Conservation (phyloP, 2,888 invertebrate genomes). For the Tenthredo mesomela region DNA sequence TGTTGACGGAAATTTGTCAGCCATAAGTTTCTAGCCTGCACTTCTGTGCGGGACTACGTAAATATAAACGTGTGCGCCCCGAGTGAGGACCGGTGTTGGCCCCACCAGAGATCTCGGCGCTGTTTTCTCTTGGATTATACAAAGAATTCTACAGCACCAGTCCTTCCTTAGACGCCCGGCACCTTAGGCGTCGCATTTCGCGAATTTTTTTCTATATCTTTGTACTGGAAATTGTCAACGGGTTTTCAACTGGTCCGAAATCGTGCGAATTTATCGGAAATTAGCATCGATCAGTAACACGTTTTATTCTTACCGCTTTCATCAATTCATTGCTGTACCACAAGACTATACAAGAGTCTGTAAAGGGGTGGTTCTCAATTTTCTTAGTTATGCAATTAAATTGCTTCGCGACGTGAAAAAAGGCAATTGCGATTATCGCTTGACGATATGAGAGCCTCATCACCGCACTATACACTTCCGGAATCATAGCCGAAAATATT, state of each 20-base stretch:
- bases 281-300: slow-evolving; percentile 10
- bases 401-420: not conserved
- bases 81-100: slow-evolving; percentile 45
- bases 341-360: not conserved
- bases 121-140: slow-evolving; percentile 65
- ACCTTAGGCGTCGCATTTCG: slow-evolving; percentile 53
- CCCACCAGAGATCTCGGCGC: slow-evolving; percentile 46
- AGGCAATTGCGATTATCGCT: not conserved
- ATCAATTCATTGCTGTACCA: not conserved
- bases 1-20: slow-evolving; percentile 20
- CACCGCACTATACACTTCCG: not conserved
- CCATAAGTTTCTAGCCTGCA: slow-evolving; percentile 32
- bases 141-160: slow-evolving; percentile 61
- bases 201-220: slow-evolving; percentile 6
- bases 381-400: not conserved
- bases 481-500: not conserved
- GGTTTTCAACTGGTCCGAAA: slow-evolving; percentile 28
- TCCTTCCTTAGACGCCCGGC: slow-evolving; percentile 62
- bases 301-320: slow-evolving; percentile 20
- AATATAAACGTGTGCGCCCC: slow-evolving; percentile 48
- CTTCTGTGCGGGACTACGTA: slow-evolving; percentile 34
- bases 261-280: not conserved
- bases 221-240: not conserved
- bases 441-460: slow-evolving; percentile 7
- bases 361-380: not conserved